Evolutionary conservation across 2,113 vertebrate species (phyloP), one percentile per base, ranked within the genome.

Genomic region (Mastomys natalensis): DNA sequence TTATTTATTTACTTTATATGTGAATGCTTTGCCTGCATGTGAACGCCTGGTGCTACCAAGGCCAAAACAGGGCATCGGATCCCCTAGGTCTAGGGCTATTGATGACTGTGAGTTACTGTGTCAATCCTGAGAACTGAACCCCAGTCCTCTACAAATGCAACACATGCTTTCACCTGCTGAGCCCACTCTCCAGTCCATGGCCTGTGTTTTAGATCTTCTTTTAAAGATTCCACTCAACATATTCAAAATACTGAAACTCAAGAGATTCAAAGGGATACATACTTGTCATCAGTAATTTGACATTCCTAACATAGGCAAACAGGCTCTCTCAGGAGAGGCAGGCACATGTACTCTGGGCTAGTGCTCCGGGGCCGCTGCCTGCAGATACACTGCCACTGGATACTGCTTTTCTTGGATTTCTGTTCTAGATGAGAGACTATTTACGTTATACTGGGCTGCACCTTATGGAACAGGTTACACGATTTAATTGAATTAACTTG

Each of bases 181-280:
- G 53, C 55, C n/a, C 26, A 84, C 15, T 84, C n/a, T 84, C 58
- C 58, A 62, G 58, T 84, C 58, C 13, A 24, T 29, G 21, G 58
- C 58, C 40, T 62, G 81, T 24, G 60, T 93, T 94, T 70, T n/a
- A 40, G 87, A 90, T 24, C 34, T 90, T 90, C n/a, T 74, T 87
- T 82, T 89, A 80, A 93, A 93, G 26, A 88, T 73, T 37, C 22
- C 66, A 66, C 31, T 60, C 48, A 90, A 77, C 76, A 86, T 13
- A 86, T 5, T 92, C 3, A 95, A 34, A 34, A 88, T 40, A 94
- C 29, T 74, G 45, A n/a, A 85, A 77, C 72, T 77, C 26, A 72
- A 93, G 43, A 87, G 90, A 91, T 81, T 88, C 55, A 85, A 66
- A 40, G 24, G 87, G 37, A 70, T 34, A 73, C 12, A 70, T 26